A percentile compares a stretch with the other conserved stretches of the same genome.
These are phyloP conservation scores for Spea multiplicata DNA, from an alignment of 2,113 vertebrate species.

Conservation along the genomic window DNA sequence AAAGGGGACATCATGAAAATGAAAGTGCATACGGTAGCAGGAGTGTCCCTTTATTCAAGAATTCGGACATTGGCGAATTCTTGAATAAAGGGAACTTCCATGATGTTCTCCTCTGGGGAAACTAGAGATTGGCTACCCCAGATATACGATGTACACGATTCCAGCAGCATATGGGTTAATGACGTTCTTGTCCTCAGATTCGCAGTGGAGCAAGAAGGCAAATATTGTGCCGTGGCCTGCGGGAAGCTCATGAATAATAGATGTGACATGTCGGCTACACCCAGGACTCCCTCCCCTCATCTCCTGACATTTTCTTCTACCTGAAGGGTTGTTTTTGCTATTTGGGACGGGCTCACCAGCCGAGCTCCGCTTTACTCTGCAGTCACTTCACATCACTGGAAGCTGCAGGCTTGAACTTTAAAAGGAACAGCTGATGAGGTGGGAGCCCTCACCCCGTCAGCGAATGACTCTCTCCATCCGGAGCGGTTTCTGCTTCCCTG, in stretches of 20 bases:
- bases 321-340: constrained; percentile 47
- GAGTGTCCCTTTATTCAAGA: too few species aligned
- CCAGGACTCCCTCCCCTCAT: constrained; percentile 16
- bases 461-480: not conserved
- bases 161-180: not conserved
- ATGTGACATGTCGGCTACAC: constrained; percentile 38
- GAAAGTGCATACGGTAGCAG: too few species aligned
- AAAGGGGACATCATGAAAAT: too few species aligned
- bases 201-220: constrained; percentile 19
- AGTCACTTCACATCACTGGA: constrained; percentile 49
- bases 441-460: not conserved
- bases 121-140: too few species aligned
- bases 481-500: not conserved
- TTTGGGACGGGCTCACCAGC: constrained; percentile 22
- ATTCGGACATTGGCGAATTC: too few species aligned
- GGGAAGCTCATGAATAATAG: constrained; percentile 49
- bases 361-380: not conserved
- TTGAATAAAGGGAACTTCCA: too few species aligned
- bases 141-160: not conserved
- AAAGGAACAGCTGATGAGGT: constrained; percentile 10
- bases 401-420: constrained; percentile 33
- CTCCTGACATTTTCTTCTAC: constrained; percentile 45
- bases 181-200: not conserved
- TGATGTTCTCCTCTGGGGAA: too few species aligned
- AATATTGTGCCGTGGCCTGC: constrained; percentile 44